Evolutionary conservation across 2,113 vertebrate species (phyloP), one percentile per base, ranked within the genome.

Genomic region (Leuciscus idus): DNA sequence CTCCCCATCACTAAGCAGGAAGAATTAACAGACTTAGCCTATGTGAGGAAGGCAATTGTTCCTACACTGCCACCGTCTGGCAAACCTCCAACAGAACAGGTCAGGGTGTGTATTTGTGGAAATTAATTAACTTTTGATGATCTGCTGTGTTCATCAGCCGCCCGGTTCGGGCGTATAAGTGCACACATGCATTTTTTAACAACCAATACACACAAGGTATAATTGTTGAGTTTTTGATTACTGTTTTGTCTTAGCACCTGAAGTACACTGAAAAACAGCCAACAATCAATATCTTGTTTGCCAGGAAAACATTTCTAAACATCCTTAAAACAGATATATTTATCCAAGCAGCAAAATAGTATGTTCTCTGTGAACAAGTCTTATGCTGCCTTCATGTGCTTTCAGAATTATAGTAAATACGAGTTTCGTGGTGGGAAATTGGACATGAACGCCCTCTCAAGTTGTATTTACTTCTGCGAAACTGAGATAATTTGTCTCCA

Each of bases 11-110:
- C 76, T 88, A 88, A 88, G 72, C 55, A 72, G 70, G 61, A 85
- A 80, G 50, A 81, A 81, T 87, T 85, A 87, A 77, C 13, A 30
- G 76, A 26, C 26, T 84, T 87, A n/a, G n/a, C n/a, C n/a, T n/a
- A 86, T 61, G 28, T 81, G 73, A 86, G 39, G 4, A 43, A 13
- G 57, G 11, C 64, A 17, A 61, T 73, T 79, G 74, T n/a, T 79
- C 64, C 36, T 61, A 73, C 46, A 79, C 62, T 79, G 59, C 68
- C 81, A 73, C 81, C 50, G 0, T 57, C 81, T 84, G 81, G 81
- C 50, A 84, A 55, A 73, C 46, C 61, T 70, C 81, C 64, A 72
- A 33, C 61, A 30, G 57, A 64, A 62, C 57, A 64, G 15, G 21
- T 30, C 17, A 43, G 50, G 13, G 12, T 61, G 55, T 57, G 70